phyloP scores from a whole-genome alignment of 1,140 invertebrate genomes.

The Saccostrea echinata region DNA sequence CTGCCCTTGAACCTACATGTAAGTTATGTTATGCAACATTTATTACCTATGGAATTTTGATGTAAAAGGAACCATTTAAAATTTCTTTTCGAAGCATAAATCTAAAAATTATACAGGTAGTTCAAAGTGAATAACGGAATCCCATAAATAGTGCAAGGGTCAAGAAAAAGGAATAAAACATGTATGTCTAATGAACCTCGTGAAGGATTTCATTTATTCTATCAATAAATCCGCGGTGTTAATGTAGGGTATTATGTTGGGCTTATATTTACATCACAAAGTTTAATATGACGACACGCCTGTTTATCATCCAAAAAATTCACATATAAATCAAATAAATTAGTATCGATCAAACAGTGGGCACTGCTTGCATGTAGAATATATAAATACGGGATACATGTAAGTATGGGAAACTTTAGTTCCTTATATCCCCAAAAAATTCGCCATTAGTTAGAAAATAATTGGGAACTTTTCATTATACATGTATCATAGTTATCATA shows the following conservation, averaged over 20 bases:
- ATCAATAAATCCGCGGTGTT: background rate
- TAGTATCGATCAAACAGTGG: background rate
- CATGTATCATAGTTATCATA: no score
- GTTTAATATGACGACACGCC: background rate
- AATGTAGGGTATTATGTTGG: background rate
- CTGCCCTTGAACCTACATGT: background rate
- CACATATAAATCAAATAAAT: slow-evolving; percentile 15
- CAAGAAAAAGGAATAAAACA: background rate
- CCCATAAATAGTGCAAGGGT: background rate
- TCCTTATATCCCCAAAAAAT: no score
- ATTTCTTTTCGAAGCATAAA: slow-evolving; percentile 1
- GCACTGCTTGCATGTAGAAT: background rate
- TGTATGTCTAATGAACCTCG: background rate
- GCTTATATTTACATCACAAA: background rate
- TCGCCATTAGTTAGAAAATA: no score
- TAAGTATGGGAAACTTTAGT: background rate
- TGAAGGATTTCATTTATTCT: background rate
- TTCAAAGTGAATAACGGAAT: background rate
- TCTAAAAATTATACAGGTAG: slow-evolving; percentile 11
- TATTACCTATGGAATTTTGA: background rate
- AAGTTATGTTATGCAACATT: background rate
- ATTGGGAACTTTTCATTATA: no score
- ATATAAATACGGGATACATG: background rate
- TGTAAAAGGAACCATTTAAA: background rate
- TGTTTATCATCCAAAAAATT: background rate